Evolutionary conservation across 2,888 invertebrate genomes (phyloP), one percentile per base, ranked within the genome.

Genomic region (Hanleya hanleyi): DNA sequence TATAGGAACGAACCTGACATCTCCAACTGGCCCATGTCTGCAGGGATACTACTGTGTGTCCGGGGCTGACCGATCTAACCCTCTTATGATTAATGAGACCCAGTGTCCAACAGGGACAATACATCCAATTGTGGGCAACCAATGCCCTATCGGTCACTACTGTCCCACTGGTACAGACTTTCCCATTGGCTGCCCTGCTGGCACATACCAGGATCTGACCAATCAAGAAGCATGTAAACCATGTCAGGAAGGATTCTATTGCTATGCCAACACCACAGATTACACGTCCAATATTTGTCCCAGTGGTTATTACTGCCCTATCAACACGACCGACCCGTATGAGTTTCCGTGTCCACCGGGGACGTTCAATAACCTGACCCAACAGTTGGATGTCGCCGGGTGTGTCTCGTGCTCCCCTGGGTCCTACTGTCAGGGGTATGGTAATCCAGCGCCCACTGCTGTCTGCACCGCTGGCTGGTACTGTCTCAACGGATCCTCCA

Each of bases 231-330:
- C 74, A 37, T 89, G 89, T 82, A 85, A 84, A 74, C 75, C 69
- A 50, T 89, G 89, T 73, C 87, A 87, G 7, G 83, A 78, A 29
- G 89, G 89, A 1, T 83, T 87, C 75, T 89, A 80, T 77, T 89
- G 89, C 69, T 77, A 78, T 38, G 83, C 81, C 50, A 88, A 87
- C 74, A 87, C 89, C 0, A 83, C 87, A 15, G 87, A 88, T 75
- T 87, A 83, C 75, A 72, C 77, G 18, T 75, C 81, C 15, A 84
- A 85, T 72, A 61, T 75, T 4, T 89, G 89, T 71, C 88, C 88
- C 1, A 70, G 82, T 22, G 88, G 87, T 2, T 80, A 85, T 73
- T 87, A 86, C 73, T 86, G 85, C 70, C 77, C 71, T 15, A 75
- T 76, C 18, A 86, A 86, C 68, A 87, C 87, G 4, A 84, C 87